Evolutionary conservation across 2,113 vertebrate species (phyloP), one percentile per base, ranked within the genome.

Genomic region (Pseudorasbora parva): DNA sequence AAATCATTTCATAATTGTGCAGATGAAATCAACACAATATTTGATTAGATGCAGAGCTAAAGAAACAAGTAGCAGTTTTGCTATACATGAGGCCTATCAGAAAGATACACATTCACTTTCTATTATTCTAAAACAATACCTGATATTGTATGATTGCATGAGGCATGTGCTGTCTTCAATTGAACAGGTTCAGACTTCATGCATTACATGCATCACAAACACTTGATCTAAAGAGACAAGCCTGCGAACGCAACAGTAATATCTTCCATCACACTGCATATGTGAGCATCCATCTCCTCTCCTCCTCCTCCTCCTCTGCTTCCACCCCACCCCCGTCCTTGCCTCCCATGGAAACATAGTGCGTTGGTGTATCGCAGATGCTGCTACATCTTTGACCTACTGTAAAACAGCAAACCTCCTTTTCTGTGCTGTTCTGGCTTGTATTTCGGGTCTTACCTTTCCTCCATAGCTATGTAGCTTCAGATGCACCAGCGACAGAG

Each of bases 291-390:
- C 68, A 75, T 77, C 82, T 43, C n/a, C 25, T 51, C 62, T 62
- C 68, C 77, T 62, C 59, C 76, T 72, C 72, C 78, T 74, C 79
- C 83, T 66, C 47, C 59, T 56, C 37, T 60, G 15, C 80, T 47
- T 64, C 72, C 54, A 66, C 66, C 83, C 85, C 82, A 71, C 74
- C 82, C 72, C 84, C 74, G 43, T 54, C 41, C 37, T 25, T 78
- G 69, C 76, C 71, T 83, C 81, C 75, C 81, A 83, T 82, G 45
- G 86, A 82, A 83, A 81, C 81, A 87, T 69, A 71, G 66, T 82
- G 79, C 75, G 56, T 73, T 51, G 83, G 80, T 57, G 79, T 33
- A 64, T 79, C 45, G 77, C 51, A 82, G 79, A 81, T 78, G 76
- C 85, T 88, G 78, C 82, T 64, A 54, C 59, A 57, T 23, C 10